Evolutionary conservation across 30 jellyfish, hydroid and myxozoan species (phyloP).

Genomic region (Aurelia aurita complex sp. Pacific): DNA sequence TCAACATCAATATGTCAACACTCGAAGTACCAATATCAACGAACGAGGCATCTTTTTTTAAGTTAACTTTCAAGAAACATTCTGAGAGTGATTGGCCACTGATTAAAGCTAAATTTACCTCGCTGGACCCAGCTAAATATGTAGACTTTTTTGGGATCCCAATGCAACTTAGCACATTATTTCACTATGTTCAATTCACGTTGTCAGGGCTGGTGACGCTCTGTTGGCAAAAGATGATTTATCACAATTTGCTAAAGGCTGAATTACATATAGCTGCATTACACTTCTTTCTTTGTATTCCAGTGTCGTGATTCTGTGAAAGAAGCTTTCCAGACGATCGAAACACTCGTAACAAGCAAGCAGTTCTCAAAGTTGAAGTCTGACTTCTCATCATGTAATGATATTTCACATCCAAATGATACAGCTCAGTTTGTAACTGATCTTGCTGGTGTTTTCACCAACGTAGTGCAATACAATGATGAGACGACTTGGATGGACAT

Average conservation of each 20-base stretch:
- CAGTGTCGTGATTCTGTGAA: constrained; percentile 64
- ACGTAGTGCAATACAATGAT: constrained; percentile 67
- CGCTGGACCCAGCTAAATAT: too few relatives aligned
- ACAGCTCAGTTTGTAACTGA: constrained; percentile 53
- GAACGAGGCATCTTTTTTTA: too few relatives aligned
- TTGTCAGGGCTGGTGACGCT: too few relatives aligned
- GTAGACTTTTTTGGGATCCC: too few relatives aligned
- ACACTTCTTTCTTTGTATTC: background rate
- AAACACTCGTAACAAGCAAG: constrained; percentile 20
- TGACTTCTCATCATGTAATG: constrained; percentile 67
- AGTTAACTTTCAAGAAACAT: too few relatives aligned
- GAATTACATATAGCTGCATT: background rate
- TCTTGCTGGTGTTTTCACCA: constrained; percentile 62
- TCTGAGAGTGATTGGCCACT: too few relatives aligned
- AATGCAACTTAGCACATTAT: too few relatives aligned
- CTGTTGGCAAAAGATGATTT: too few relatives aligned
- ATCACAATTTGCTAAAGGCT: background rate
- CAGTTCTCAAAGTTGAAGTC: constrained; percentile 46
- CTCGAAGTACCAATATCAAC: too few relatives aligned
- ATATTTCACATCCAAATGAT: constrained; percentile 67
- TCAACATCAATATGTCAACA: too few relatives aligned
- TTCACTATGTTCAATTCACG: too few relatives aligned
- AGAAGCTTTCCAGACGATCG: constrained; percentile 56
- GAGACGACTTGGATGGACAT: constrained; percentile 67
- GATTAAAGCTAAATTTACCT: too few relatives aligned